Percentiles rank a stretch among this genome's conserved stretches.
These are phyloP conservation scores for Saimiri boliviensis DNA, from an alignment of 2,113 vertebrate species.

Conservation along the genomic window DNA sequence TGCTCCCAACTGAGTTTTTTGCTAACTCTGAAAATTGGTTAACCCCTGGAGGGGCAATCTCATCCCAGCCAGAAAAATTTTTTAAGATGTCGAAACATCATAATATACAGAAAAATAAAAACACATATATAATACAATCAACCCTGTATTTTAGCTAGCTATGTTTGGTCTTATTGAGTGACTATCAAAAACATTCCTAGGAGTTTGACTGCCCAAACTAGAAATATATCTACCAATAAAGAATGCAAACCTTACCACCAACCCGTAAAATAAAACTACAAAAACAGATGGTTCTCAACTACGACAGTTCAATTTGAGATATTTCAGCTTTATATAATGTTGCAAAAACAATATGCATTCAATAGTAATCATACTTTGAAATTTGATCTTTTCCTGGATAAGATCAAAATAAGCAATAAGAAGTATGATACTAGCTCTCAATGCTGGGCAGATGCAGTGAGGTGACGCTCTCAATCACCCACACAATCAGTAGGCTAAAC, in stretches of 20 bases:
- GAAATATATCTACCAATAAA: neutral
- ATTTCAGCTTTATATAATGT: neutral
- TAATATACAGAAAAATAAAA: neutral
- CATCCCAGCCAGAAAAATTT: neutral
- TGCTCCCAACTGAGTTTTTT: neutral
- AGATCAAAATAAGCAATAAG: neutral
- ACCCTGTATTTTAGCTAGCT: neutral
- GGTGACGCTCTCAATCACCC: neutral
- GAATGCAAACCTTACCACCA: neutral
- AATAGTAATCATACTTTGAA: neutral
- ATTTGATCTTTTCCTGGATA: neutral
- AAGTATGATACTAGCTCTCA: neutral
- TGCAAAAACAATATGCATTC: neutral
- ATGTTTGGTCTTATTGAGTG: conserved; percentile 3
- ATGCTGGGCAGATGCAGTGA: neutral
- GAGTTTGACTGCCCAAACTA: neutral
- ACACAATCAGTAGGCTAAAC: neutral
- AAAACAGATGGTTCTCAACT: neutral
- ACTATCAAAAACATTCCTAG: conserved; percentile 12
- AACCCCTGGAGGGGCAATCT: neutral
- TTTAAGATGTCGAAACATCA: neutral
- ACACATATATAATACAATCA: conserved; percentile 7
- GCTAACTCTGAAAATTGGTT: neutral
- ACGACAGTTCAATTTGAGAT: neutral
- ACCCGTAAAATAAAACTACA: conserved; percentile 20